These are phyloP conservation scores for Thereva nobilitata DNA, from an alignment of 2,888 invertebrate species.

Conservation along the genomic window DNA sequence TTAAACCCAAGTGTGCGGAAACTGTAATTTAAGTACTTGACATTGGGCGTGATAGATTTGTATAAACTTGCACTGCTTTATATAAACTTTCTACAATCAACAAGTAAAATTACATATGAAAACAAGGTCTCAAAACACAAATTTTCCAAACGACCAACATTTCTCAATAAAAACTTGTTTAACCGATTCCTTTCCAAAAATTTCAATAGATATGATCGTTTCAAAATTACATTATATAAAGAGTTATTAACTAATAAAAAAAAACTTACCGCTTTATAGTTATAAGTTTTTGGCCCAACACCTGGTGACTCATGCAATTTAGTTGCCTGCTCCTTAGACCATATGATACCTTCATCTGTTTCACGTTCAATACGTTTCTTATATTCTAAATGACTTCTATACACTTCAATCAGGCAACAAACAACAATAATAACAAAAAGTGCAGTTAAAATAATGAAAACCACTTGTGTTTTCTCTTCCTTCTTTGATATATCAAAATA, in stretches of 20 bases:
- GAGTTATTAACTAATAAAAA: background rate
- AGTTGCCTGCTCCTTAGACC: conserved; percentile 74
- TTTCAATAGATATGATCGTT: no score
- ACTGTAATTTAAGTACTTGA: no score
- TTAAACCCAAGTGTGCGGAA: no score
- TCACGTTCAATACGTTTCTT: conserved; percentile 73
- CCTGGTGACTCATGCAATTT: conserved; percentile 67
- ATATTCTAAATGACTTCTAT: conserved; percentile 75
- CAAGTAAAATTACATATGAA: no score
- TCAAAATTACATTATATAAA: no score
- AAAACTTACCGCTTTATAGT: conserved; percentile 61
- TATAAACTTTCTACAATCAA: no score
- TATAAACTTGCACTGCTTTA: no score
- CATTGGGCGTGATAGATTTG: no score
- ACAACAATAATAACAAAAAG: conserved; percentile 73
- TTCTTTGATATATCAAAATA: conserved; percentile 75
- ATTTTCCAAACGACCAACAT: no score
- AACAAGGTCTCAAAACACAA: no score
- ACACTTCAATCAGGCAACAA: conserved; percentile 74
- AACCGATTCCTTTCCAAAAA: no score
- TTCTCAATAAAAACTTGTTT: no score
- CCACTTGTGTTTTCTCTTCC: conserved; percentile 79
- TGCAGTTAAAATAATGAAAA: conserved; percentile 77
- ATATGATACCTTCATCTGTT: conserved; percentile 75
- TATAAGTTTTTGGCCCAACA: conserved; percentile 54